Evolutionary conservation across 2,888 invertebrate genomes (phyloP).

Genomic region (Plebejus melissa): DNA sequence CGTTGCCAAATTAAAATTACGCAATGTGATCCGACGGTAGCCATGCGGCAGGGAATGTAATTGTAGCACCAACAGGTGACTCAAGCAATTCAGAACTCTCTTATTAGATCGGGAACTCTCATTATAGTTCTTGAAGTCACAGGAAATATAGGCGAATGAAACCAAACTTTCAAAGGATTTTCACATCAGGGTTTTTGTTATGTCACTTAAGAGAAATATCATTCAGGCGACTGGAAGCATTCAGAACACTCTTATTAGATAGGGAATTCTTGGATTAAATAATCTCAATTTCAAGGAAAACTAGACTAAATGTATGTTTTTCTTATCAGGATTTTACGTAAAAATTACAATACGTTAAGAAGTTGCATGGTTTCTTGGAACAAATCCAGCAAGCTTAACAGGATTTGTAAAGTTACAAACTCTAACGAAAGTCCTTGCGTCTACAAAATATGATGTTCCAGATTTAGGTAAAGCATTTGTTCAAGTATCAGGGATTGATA

Average conservation of each 20-base stretch:
- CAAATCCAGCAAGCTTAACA: background rate
- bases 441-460: no score
- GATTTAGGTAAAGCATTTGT: background rate
- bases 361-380: no score
- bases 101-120: background rate
- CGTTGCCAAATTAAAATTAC: constrained; percentile 58
- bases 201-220: no score
- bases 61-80: constrained; percentile 3
- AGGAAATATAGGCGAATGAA: background rate
- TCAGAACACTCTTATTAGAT: no score
- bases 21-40: constrained; percentile 46
- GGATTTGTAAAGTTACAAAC: background rate
- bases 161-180: background rate
- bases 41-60: constrained; percentile 32
- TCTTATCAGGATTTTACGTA: no score
- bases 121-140: background rate
- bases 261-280: no score
- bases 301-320: no score
- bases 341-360: no score
- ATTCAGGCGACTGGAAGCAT: no score
- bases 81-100: background rate
- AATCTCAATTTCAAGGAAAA: no score
- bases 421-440: background rate
- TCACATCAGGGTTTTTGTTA: no score
- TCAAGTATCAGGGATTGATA: background rate